These are phyloP conservation scores for Cyphomyrus plagiostoma DNA, from an alignment of 2,113 vertebrate species.

Conservation along the genomic window DNA sequence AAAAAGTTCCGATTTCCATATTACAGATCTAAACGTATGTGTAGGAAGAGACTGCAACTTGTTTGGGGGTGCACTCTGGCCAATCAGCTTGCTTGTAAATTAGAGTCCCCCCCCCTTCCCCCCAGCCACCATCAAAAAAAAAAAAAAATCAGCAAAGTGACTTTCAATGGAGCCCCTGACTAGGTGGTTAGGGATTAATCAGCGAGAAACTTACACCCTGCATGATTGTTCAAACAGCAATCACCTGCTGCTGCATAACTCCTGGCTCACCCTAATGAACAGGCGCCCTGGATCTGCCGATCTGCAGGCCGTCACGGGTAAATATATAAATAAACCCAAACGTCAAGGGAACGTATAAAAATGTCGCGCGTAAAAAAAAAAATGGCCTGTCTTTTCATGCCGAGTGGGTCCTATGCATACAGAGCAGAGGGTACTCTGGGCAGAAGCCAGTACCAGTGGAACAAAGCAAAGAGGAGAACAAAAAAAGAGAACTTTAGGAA, in stretches of 20 bases:
- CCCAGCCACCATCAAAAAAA: background rate
- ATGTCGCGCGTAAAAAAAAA: constrained; percentile 19
- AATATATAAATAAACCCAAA: constrained; percentile 6
- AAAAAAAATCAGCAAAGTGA: background rate
- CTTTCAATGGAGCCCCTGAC: background rate
- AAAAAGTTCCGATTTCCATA: background rate
- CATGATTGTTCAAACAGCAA: constrained; percentile 18
- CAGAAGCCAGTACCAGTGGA: background rate
- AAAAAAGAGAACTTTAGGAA: constrained; percentile 9
- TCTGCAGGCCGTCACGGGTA: background rate
- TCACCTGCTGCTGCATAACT: background rate
- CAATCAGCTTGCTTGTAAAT: background rate
- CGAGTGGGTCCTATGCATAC: background rate
- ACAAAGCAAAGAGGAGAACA: background rate
- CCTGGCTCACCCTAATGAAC: background rate
- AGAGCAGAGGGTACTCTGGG: background rate
- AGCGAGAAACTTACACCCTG: background rate
- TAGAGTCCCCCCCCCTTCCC: background rate
- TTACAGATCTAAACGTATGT: background rate
- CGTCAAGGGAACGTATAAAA: constrained; percentile 15
- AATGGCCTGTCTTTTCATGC: constrained; percentile 6
- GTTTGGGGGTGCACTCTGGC: background rate
- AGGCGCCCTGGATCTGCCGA: background rate
- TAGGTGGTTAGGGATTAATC: background rate
- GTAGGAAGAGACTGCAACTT: background rate